A percentile compares a stretch with the other conserved stretches of the same genome.
These are phyloP conservation scores for Procambarus clarkii DNA, from an alignment of 1,140 invertebrate species.

Conservation along the genomic window DNA sequence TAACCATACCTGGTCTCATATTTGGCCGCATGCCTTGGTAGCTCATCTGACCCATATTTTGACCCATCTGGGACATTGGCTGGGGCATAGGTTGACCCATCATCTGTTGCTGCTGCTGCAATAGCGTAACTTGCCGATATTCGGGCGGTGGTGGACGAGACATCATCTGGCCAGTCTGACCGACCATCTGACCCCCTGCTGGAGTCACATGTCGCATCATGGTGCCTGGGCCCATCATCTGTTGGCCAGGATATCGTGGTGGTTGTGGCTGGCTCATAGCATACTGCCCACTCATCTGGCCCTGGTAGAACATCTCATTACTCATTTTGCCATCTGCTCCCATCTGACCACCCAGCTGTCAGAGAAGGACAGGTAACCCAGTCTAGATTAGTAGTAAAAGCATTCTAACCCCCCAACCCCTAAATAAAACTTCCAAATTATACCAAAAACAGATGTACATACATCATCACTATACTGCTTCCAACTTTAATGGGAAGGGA, in stretches of 20 bases:
- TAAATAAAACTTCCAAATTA: too few relatives aligned
- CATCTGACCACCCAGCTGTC: slow-evolving; percentile 65
- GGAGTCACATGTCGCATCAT: slow-evolving; percentile 67
- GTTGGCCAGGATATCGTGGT: slow-evolving; percentile 66
- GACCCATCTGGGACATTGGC: slow-evolving; percentile 68
- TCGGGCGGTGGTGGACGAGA: slow-evolving; percentile 68
- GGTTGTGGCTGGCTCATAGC: slow-evolving; percentile 63
- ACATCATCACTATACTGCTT: too few relatives aligned
- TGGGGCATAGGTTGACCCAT: slow-evolving; percentile 58
- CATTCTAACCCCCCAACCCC: too few relatives aligned
- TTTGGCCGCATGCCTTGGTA: slow-evolving; percentile 66
- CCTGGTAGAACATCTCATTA: slow-evolving; percentile 70
- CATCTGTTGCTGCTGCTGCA: slow-evolving; percentile 62
- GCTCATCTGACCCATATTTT: slow-evolving; percentile 68
- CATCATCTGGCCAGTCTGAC: slow-evolving; percentile 61
- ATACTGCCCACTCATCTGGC: slow-evolving; percentile 61
- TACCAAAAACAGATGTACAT: too few relatives aligned
- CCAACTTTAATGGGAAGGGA: too few relatives aligned
- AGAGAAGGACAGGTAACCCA: slow-evolving; percentile 6
- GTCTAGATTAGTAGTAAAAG: not conserved
- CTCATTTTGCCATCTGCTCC: slow-evolving; percentile 66
- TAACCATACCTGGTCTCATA: slow-evolving; percentile 68
- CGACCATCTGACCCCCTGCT: slow-evolving; percentile 58
- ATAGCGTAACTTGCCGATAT: slow-evolving; percentile 50
- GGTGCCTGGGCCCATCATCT: slow-evolving; percentile 66